Base-by-base conservation (phyloP, 2,888 invertebrate genomes). In the Cantharis nigra region DNA sequence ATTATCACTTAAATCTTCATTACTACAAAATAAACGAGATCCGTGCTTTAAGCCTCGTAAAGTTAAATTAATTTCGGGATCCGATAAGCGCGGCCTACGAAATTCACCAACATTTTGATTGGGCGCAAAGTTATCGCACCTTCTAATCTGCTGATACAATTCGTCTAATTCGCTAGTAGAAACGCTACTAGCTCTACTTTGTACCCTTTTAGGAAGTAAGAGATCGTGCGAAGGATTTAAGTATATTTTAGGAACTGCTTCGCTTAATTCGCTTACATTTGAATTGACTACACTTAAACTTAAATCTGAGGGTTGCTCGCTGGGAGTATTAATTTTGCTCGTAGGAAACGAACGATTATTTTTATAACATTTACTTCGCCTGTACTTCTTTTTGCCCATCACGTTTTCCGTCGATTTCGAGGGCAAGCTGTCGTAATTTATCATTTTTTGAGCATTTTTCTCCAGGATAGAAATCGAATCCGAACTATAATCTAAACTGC, bases 401-500 rank as follows among this genome's bases (percentile, higher is more conserved):
- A 69, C 13, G 67, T 30, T 77, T 63, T 77, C 71, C 20, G 13
- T 26, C 65, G 23, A 26, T 26, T 16, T 49, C 26, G 65, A 62
- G 1, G 65, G 20, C 13, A 69, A 23, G n/a, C 26, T 62, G 9
- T 89, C 89, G n/a, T 49, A 49, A n/a, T 85, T 90, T 90, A 1
- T 90, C 62, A 16, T 75, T 63, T 33, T 23, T 63, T 33, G 63
- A 65, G 67, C 33, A 63, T 30, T 76, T 30, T 72, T 76, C 9
- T 78, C 78, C 63, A 73, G 33, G 26, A 72, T 63, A 0, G 91
- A 91, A 13, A 88, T 83, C 28, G 87, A 86, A 73, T 90, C 91
- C 0, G 93, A 93, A 79, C 92, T 93, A 83, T 93, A 93, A 83
- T 94, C 93, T 69, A 94, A 87, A 77, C 93, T 93, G 82, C 93